A percentile compares a stretch with the other conserved stretches of the same genome.
Conservation (phyloP, 2,888 invertebrate genomes). For the Myopa tessellatipennis region DNA sequence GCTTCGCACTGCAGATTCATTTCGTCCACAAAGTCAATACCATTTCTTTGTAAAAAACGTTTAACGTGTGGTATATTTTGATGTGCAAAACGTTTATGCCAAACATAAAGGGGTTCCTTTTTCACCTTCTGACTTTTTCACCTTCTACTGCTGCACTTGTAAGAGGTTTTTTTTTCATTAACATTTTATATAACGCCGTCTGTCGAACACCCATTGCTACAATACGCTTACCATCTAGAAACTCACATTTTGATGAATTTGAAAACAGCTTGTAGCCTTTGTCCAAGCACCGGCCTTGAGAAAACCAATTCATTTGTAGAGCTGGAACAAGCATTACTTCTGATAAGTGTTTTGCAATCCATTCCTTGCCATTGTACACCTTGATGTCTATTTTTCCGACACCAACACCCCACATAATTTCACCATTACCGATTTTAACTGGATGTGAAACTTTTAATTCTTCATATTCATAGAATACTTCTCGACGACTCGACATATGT, state of each 20-base stretch:
- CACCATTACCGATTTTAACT: constrained; percentile 36
- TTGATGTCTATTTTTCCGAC: constrained; percentile 44
- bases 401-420: constrained; percentile 34
- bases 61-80: too few species aligned
- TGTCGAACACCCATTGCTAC: constrained; percentile 34
- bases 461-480: constrained; percentile 14
- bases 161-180: constrained; percentile 27
- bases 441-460: too few species aligned
- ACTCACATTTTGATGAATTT: constrained; percentile 35
- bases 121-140: constrained; percentile 46
- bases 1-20: too few species aligned
- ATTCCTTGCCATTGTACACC: constrained; percentile 36
- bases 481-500: constrained; percentile 42
- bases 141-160: constrained; percentile 45
- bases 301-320: constrained; percentile 37
- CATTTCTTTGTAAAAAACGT: too few species aligned
- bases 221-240: constrained; percentile 36
- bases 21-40: too few species aligned
- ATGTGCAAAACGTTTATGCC: too few species aligned
- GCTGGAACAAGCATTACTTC: constrained; percentile 38
- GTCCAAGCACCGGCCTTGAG: constrained; percentile 25
- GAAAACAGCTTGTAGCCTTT: too few species aligned
- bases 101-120: constrained; percentile 38
- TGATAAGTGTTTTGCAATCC: too few species aligned
- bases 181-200: constrained; percentile 37